Evolutionary conservation across 2,888 invertebrate species (phyloP).

Genomic region (Tipula vernalis): DNA sequence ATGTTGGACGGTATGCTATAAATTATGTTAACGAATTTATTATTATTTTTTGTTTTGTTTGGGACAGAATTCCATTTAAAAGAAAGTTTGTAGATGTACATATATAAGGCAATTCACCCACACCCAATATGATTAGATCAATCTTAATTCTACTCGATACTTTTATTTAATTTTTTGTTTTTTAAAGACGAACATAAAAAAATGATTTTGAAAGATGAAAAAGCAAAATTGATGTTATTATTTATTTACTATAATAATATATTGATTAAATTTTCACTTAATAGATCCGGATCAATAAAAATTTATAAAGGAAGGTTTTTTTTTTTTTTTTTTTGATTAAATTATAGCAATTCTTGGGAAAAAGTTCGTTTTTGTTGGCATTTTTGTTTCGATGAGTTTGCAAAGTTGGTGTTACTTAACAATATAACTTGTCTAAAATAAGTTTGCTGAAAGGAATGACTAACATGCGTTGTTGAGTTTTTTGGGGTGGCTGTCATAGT

Average conservation of each 20-base stretch:
- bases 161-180: neutral
- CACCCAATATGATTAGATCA: neutral
- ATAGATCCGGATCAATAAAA: neutral
- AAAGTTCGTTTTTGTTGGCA: neutral
- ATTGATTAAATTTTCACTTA: neutral
- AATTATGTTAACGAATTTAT: slow-evolving; percentile 4
- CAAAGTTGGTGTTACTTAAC: neutral
- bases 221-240: neutral
- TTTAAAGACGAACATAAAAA: slow-evolving; percentile 4
- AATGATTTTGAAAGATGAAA: neutral
- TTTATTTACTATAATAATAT: neutral
- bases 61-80: neutral
- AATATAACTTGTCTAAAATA: no score
- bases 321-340: neutral
- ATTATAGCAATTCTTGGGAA: neutral
- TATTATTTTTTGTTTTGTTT: neutral
- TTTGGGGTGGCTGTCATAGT: no score
- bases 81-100: neutral
- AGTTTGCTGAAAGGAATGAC: no score
- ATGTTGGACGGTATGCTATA: neutral
- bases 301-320: neutral
- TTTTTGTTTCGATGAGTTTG: neutral
- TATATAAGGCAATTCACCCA: neutral
- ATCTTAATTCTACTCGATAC: neutral
- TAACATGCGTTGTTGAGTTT: no score